These are phyloP conservation scores for Drosophila quadrilineata DNA, from an alignment of 1,140 invertebrate species.

Conservation along the genomic window DNA sequence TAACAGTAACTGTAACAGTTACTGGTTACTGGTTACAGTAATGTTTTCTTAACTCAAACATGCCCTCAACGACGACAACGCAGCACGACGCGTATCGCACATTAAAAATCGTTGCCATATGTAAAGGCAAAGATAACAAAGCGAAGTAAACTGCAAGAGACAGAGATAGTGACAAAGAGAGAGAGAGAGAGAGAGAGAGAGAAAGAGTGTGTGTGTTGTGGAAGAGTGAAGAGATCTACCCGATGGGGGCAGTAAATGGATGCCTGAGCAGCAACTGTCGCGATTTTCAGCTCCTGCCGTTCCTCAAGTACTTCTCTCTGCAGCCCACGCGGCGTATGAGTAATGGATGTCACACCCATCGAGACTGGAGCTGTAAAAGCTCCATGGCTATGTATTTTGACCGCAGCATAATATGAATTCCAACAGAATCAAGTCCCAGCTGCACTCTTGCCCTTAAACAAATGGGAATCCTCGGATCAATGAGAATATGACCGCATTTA, in stretches of 20 bases:
- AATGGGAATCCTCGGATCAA: conserved; percentile 12
- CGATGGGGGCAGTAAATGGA: background rate
- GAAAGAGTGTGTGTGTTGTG: too few species aligned
- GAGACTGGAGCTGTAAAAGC: background rate
- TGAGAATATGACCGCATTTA: conserved; percentile 10
- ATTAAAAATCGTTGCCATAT: conserved; percentile 79
- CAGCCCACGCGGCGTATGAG: conserved; percentile 36
- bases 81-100: conserved; percentile 54
- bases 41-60: conserved; percentile 78
- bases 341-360: conserved; percentile 28
- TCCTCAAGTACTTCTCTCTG: background rate
- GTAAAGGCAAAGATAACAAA: conserved; percentile 76
- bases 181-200: background rate
- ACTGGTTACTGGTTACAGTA: conserved; percentile 61
- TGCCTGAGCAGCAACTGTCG: conserved; percentile 21
- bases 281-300: conserved; percentile 16
- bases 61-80: conserved; percentile 49
- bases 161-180: too few species aligned
- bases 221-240: background rate
- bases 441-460: conserved; percentile 1
- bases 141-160: background rate
- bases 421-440: conserved; percentile 4
- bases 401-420: conserved; percentile 42
- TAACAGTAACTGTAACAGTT: conserved; percentile 43
- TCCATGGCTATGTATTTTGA: conserved; percentile 29